These are phyloP conservation scores for Cyclophora albipunctata DNA, from an alignment of 2,888 invertebrate species.

Conservation along the genomic window DNA sequence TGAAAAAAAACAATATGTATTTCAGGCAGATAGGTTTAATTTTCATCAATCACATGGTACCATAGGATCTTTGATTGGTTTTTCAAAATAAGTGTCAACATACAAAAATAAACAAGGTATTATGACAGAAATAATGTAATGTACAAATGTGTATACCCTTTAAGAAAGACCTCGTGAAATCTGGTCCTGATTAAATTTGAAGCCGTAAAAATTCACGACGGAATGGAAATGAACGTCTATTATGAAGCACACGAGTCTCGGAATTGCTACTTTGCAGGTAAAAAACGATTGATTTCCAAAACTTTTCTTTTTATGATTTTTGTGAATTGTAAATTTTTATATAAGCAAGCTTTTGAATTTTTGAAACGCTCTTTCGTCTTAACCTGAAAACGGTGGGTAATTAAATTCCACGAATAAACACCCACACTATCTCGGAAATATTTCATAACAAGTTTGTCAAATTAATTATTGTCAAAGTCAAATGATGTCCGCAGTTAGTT, in stretches of 20 bases:
- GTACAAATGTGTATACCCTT: conserved; percentile 16
- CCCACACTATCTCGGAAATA: background rate
- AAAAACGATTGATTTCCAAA: background rate
- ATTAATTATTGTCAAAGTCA: conserved; percentile 13
- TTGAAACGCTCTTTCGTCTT: background rate
- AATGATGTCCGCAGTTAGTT: conserved; percentile 9
- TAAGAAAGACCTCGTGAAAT: conserved; percentile 31
- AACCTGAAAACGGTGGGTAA: background rate
- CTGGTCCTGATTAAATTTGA: conserved; percentile 53
- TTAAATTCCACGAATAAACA: background rate
- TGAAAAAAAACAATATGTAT: too few species aligned
- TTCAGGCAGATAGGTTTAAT: too few species aligned
- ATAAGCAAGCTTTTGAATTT: too few species aligned
- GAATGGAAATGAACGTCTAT: conserved; percentile 21
- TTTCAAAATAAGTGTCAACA: too few species aligned
- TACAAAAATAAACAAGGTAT: too few species aligned
- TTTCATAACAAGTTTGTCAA: background rate
- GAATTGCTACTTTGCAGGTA: conserved; percentile 5
- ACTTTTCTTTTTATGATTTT: too few species aligned
- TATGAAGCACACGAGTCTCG: conserved; percentile 10
- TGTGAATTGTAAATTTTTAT: too few species aligned
- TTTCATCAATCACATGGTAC: too few species aligned
- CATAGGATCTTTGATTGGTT: too few species aligned
- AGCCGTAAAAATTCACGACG: conserved; percentile 52
- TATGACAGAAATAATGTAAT: background rate